Evolutionary conservation across 2,888 invertebrate species (phyloP).

Genomic region (Lumbricus terrestris): DNA sequence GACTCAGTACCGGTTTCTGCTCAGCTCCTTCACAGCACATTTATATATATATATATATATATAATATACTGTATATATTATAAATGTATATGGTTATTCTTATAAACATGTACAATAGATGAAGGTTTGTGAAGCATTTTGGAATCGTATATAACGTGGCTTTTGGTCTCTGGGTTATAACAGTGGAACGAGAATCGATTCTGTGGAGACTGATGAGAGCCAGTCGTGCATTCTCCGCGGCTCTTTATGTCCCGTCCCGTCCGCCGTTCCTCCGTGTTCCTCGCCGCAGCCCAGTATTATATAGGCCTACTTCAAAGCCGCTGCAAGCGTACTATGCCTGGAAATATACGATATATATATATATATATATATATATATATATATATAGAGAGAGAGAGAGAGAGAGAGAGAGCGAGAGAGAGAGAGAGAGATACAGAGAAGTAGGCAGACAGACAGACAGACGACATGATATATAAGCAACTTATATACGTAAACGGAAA

Average conservation of each 20-base stretch:
- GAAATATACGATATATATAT: too few relatives aligned
- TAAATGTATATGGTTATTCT: not conserved
- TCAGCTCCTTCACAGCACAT: too few relatives aligned
- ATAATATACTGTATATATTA: too few relatives aligned
- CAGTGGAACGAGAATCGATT: not conserved
- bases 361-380: too few relatives aligned
- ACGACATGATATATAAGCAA: not conserved
- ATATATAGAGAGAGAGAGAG: too few relatives aligned
- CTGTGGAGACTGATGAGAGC: not conserved
- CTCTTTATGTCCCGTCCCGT: not conserved
- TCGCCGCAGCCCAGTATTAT: not conserved
- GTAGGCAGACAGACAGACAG: too few relatives aligned
- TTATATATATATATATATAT: too few relatives aligned
- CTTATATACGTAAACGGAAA: too few relatives aligned
- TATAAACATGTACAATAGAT: not conserved
- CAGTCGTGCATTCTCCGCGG: not conserved
- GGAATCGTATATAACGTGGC: not conserved
- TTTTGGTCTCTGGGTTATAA: constrained; percentile 3
- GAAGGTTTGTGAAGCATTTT: not conserved
- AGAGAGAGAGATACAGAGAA: too few relatives aligned
- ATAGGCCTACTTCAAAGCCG: not conserved
- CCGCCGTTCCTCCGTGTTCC: not conserved
- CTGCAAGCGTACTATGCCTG: not conserved
- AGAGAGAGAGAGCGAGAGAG: too few relatives aligned
- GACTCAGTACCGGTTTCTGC: too few relatives aligned